Evolutionary conservation across 30 jellyfish, hydroid and myxozoan species (phyloP), one percentile per base, ranked within the genome.

Genomic region (Pseudorhiza aurosa): DNA sequence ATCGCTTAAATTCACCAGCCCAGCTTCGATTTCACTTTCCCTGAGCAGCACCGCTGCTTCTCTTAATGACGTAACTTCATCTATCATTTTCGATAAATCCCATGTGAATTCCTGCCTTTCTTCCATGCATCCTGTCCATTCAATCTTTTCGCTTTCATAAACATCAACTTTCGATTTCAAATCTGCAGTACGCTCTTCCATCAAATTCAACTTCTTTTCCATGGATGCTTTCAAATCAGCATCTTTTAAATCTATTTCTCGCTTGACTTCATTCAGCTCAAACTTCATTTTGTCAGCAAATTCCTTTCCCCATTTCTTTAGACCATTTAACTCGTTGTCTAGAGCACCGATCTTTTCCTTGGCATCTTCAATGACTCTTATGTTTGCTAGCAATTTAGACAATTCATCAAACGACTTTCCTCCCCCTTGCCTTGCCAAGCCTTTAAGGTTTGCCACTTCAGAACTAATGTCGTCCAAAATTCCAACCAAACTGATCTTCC

Each of bases 81-180:
- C 56, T 19, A 58, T 8, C 37, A 57, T 19, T 12, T 1, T 39
- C 1, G 78, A 53, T 0, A 75, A 3, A 0, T 42, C 21, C 17
- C 33, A 18, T 1, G 0, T 35, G 21, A 9, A 11, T 0, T 21
- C 73, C 24, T 58, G n/a, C 58, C 47, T 1, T n/a, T 49, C 59
- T 29, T 29, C 59, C 17, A 75, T 4, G 7, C 58, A 25, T 26
- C 31, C 30, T 74, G 42, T 77, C 8, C n/a, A 57, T 22, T 58
- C 88, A 25, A 40, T 59, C 17, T 24, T 62, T 26, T 45, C 71
- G 26, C 32, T 17, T 25, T 70, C 83, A 44, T 27, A 8, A 7
- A 17, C 17, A 19, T 70, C 51, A 11, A 51, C 64, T 19, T 53
- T 21, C 2, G 28, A 46, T 2, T 24, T 42, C 0, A 68, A 7